phyloP scores from a whole-genome alignment of 2,888 invertebrate species.

The Protonemura montana region DNA sequence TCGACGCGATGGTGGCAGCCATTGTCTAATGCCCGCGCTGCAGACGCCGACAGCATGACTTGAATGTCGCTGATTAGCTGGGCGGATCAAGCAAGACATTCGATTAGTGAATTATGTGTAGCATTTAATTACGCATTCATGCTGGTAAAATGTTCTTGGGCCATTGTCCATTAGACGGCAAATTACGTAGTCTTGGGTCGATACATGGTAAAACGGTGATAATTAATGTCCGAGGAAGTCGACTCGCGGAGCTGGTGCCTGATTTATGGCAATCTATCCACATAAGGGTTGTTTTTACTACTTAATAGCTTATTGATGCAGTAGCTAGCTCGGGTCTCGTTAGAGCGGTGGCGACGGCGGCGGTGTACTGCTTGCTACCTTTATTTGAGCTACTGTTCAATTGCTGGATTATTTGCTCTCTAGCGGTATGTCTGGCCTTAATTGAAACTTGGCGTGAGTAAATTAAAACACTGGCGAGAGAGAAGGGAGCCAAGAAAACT shows the following conservation, averaged over 20 bases:
- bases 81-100: constrained; percentile 19
- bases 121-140: constrained; percentile 40
- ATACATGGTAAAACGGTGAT: constrained; percentile 8
- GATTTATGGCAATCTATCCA: constrained; percentile 35
- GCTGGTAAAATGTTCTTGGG: constrained; percentile 27
- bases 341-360: constrained; percentile 7
- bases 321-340: constrained; percentile 21
- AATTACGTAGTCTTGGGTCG: constrained; percentile 34
- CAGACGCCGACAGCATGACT: background rate
- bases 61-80: constrained; percentile 23
- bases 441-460: constrained; percentile 45
- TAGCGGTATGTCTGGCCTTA: constrained; percentile 36
- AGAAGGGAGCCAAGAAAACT: background rate
- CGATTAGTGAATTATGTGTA: constrained; percentile 34
- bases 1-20: background rate
- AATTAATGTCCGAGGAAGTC: background rate
- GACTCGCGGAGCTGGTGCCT: constrained; percentile 13
- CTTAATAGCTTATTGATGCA: constrained; percentile 39
- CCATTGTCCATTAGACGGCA: background rate
- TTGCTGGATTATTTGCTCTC: constrained; percentile 39
- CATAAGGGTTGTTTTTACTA: constrained; percentile 21
- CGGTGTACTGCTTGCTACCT: background rate
- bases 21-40: background rate
- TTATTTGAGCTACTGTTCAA: background rate
- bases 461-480: constrained; percentile 38